Percentiles rank a stretch among this genome's conserved stretches.
Conservation (phyloP, 1,140 invertebrate species). For the Drosophila kikkawai region DNA sequence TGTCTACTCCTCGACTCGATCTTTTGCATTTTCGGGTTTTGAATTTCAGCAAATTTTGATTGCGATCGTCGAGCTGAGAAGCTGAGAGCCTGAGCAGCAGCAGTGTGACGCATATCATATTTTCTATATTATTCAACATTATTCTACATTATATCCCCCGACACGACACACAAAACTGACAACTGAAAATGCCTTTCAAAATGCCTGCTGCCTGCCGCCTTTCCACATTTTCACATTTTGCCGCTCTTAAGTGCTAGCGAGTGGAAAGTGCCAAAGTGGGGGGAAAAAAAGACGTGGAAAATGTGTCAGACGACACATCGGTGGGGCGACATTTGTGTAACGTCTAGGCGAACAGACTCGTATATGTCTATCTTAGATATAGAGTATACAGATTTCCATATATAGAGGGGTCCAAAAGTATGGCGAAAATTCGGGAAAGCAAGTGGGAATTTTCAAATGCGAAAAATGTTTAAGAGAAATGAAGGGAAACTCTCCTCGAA, state of each 20-base stretch:
- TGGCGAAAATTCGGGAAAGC: conserved; percentile 21
- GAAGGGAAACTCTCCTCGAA: no score
- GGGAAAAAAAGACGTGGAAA: conserved; percentile 14
- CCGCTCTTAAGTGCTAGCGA: conserved; percentile 36
- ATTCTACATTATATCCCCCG: conserved; percentile 17
- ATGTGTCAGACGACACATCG: conserved; percentile 37
- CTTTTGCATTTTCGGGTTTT: conserved; percentile 61
- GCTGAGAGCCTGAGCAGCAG: conserved; percentile 1
- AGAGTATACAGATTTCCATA: conserved; percentile 29
- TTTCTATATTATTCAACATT: conserved; percentile 20
- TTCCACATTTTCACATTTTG: conserved; percentile 33
- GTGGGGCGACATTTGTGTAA: conserved; percentile 39
- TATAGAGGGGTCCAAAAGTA: conserved; percentile 4
- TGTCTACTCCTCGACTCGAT: conserved; percentile 15
- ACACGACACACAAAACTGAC: conserved; percentile 42
- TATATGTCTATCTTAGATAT: background rate
- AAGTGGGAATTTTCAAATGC: conserved; percentile 1
- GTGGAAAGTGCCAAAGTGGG: conserved; percentile 21
- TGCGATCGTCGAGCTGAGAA: conserved; percentile 28
- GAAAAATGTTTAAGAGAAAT: background rate
- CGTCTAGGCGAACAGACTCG: background rate
- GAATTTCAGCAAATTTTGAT: conserved; percentile 67
- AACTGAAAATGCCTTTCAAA: conserved; percentile 60
- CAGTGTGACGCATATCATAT: conserved; percentile 34
- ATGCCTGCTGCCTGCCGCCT: conserved; percentile 5